Percentiles rank a stretch among this genome's conserved stretches.
Conservation (phyloP, 2,888 invertebrate species). For the Dorcus hopei region DNA sequence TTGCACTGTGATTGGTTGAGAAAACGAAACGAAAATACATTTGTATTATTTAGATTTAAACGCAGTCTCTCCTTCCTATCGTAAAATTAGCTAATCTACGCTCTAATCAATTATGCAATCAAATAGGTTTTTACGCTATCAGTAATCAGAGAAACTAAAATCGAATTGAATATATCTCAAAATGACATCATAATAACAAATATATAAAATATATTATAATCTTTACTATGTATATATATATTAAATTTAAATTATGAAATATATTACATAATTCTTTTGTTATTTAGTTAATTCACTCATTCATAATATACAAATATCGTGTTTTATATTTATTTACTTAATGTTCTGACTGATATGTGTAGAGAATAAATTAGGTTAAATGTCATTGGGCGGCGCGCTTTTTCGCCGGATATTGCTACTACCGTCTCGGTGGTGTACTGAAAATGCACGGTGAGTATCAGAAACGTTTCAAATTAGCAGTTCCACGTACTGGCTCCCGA, state of each 20-base stretch:
- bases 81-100: too few relatives aligned
- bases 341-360: conserved; percentile 4
- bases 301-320: conserved; percentile 4
- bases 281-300: not conserved
- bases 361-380: conserved; percentile 17
- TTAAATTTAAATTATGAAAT: conserved; percentile 34
- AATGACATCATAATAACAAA: conserved; percentile 22
- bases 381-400: not conserved
- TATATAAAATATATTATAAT: conserved; percentile 34
- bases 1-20: not conserved
- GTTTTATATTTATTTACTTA: not conserved
- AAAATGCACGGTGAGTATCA: too few relatives aligned
- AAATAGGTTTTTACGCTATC: conserved; percentile 1
- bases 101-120: not conserved
- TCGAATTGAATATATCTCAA: conserved; percentile 28
- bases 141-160: conserved; percentile 9
- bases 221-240: conserved; percentile 21
- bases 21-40: not conserved
- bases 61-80: not conserved
- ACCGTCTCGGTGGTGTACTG: too few relatives aligned
- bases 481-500: conserved; percentile 45
- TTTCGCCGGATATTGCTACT: too few relatives aligned
- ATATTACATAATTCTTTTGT: conserved; percentile 18
- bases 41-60: conserved; percentile 1
- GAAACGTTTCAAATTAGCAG: conserved; percentile 31